phyloP scores from a whole-genome alignment of 2,888 invertebrate species.

The Euspilapteryx auroguttella region DNA sequence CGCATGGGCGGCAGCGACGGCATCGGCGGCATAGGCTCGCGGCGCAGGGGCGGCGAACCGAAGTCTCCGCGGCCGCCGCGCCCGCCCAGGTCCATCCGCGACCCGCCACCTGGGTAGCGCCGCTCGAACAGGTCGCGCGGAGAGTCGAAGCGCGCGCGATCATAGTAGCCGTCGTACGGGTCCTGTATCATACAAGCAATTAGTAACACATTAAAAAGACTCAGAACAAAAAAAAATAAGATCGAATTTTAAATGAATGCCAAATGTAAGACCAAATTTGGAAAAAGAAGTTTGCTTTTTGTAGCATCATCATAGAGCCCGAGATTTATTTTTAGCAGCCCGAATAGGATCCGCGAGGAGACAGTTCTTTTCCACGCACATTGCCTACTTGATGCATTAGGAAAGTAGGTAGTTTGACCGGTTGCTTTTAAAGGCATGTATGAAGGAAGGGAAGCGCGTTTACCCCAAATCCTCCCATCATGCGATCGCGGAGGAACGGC shows the following conservation, averaged over 20 bases:
- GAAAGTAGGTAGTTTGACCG: constrained; percentile 17
- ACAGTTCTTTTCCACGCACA: constrained; percentile 26
- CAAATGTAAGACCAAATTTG: neutral
- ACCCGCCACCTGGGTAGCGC: constrained; percentile 68
- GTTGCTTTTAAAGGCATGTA: constrained; percentile 21
- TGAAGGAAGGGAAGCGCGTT: constrained; percentile 52
- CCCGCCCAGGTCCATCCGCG: constrained; percentile 55
- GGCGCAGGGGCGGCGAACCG: constrained; percentile 73
- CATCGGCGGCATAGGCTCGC: constrained; percentile 81
- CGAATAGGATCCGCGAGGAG: constrained; percentile 34
- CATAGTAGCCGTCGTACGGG: constrained; percentile 80
- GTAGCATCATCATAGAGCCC: constrained; percentile 35
- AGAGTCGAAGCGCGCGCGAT: constrained; percentile 74
- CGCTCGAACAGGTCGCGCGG: constrained; percentile 80
- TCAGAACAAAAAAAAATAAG: constrained; percentile 1
- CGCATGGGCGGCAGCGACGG: constrained; percentile 69
- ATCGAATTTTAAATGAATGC: neutral
- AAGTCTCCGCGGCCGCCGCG: constrained; percentile 65
- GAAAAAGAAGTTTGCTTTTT: constrained; percentile 3
- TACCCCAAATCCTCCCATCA: constrained; percentile 89
- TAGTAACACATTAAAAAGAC: neutral
- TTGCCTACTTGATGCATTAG: constrained; percentile 32
- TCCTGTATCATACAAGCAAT: constrained; percentile 37
- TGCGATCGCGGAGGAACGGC: constrained; percentile 88
- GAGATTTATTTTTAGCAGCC: constrained; percentile 17